Conservation (phyloP, 2,113 vertebrate species). For the Lampris megalopsis region DNA sequence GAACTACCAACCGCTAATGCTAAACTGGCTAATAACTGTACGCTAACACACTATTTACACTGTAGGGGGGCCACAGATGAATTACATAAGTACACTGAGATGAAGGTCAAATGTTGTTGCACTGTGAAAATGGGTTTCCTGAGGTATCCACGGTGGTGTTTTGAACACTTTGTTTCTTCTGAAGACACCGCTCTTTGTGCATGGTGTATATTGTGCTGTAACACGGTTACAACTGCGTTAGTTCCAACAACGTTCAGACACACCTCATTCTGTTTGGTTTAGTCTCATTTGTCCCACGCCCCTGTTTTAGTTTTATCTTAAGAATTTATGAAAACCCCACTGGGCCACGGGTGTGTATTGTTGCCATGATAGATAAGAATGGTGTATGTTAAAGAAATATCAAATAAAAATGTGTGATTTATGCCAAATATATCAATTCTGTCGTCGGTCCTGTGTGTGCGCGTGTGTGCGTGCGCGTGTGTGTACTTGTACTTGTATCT, state of each 20-base stretch:
- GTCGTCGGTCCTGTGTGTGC: background rate
- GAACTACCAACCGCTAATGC: background rate
- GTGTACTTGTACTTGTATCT: too few species aligned
- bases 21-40: background rate
- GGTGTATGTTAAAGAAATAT: slow-evolving; percentile 90
- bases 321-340: slow-evolving; percentile 69
- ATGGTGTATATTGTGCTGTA: background rate
- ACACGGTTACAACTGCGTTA: background rate
- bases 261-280: background rate
- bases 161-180: background rate
- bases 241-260: background rate
- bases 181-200: background rate
- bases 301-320: slow-evolving; percentile 40
- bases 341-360: slow-evolving; percentile 86
- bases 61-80: background rate
- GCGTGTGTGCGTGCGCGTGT: too few species aligned
- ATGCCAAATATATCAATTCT: slow-evolving; percentile 80
- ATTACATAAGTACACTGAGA: background rate
- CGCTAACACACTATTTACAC: background rate
- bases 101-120: too few species aligned
- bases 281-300: background rate
- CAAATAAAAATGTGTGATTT: slow-evolving; percentile 94
- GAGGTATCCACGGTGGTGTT: too few species aligned
- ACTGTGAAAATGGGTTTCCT: too few species aligned
- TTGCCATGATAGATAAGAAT: slow-evolving; percentile 87